phyloP scores from a whole-genome alignment of 2,113 vertebrate genomes.

The Indicator indicator region DNA sequence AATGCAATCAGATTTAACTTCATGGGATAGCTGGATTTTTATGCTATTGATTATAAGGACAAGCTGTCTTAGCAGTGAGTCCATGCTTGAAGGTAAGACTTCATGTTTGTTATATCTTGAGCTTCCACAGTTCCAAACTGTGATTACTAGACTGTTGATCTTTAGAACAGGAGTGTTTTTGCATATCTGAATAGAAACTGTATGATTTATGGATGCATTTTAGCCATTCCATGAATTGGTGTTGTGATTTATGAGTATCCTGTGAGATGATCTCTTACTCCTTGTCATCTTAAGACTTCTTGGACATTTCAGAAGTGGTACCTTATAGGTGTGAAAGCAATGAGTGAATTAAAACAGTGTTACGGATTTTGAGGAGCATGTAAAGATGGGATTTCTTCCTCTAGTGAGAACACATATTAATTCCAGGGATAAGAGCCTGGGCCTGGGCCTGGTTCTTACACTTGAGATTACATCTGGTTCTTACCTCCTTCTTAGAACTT shows the following conservation, averaged over 20 bases:
- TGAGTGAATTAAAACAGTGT: not conserved
- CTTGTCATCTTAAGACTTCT: not conserved
- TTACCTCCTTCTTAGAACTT: not conserved
- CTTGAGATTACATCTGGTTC: no score
- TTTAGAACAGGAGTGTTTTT: not conserved
- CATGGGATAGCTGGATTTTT: not conserved
- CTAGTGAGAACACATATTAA: not conserved
- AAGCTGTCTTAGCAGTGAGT: not conserved
- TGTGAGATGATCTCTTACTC: not conserved
- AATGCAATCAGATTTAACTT: not conserved
- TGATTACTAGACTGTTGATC: not conserved
- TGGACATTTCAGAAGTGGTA: not conserved
- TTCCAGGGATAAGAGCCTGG: not conserved
- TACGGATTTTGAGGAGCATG: not conserved
- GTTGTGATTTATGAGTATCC: not conserved
- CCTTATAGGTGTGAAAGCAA: not conserved
- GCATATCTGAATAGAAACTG: not conserved
- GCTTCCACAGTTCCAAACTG: not conserved
- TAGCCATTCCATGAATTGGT: not conserved
- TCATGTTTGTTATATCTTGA: not conserved
- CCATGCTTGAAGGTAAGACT: not conserved
- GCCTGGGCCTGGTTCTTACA: not conserved
- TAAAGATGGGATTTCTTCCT: not conserved
- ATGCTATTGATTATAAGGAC: not conserved
- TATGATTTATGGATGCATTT: not conserved